A percentile compares a stretch with the other conserved stretches of the same genome.
Evolutionary conservation across 2,797 vertebrate genomes (phyloP).

Genomic region (Gallinago nigripennis): DNA sequence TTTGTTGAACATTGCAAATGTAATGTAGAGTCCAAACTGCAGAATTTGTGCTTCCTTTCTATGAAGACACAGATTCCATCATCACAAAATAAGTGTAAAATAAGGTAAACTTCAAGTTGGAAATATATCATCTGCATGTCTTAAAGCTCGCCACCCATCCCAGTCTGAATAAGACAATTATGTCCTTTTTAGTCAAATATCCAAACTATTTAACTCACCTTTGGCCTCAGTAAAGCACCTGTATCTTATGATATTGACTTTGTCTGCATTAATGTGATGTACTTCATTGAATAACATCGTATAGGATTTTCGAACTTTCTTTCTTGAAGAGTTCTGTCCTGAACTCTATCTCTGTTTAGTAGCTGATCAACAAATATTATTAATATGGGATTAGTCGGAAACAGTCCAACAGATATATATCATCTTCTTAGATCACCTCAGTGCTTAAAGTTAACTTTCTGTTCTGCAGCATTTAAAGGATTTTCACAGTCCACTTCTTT

Average conservation of each 20-base stretch:
- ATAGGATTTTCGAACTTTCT: background rate
- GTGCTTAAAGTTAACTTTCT: background rate
- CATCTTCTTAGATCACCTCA: background rate
- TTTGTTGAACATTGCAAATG: background rate
- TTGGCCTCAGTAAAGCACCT: background rate
- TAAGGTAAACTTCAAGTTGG: background rate
- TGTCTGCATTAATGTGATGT: background rate
- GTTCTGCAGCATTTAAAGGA: conserved; percentile 21
- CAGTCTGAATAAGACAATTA: background rate
- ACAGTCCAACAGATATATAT: background rate
- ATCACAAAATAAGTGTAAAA: background rate
- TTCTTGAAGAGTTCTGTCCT: background rate
- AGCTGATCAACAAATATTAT: background rate
- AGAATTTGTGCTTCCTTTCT: background rate
- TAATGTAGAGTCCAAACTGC: background rate
- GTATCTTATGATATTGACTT: background rate
- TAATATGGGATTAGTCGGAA: background rate
- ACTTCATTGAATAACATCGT: background rate
- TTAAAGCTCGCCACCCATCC: background rate
- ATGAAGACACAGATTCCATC: background rate
- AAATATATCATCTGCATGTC: background rate
- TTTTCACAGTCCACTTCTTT: conserved; percentile 35
- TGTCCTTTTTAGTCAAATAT: background rate
- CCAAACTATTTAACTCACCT: background rate
- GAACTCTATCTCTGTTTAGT: background rate